These are phyloP conservation scores for Empis stercorea DNA, from an alignment of 2,888 invertebrate species.

Conservation along the genomic window DNA sequence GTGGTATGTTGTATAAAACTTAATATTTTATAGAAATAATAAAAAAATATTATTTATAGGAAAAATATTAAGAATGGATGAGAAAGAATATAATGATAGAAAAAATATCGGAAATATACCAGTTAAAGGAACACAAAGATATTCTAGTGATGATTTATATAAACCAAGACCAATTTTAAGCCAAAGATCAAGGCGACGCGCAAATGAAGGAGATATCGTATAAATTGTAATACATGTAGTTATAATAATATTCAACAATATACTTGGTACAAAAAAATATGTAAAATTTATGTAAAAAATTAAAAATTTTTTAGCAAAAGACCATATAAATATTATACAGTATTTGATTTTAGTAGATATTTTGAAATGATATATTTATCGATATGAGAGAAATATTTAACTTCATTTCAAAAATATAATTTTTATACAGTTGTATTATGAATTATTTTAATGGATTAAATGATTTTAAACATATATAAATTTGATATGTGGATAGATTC, in stretches of 20 bases:
- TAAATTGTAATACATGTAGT: neutral
- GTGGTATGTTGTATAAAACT: constrained; percentile 13
- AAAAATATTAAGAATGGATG: neutral
- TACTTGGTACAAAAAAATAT: neutral
- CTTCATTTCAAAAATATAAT: too few relatives aligned
- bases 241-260: neutral
- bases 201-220: constrained; percentile 21
- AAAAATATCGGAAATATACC: constrained; percentile 1
- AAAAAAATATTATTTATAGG: too few relatives aligned
- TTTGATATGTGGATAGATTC: too few relatives aligned
- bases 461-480: too few relatives aligned
- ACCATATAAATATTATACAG: too few relatives aligned
- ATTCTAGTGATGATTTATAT: constrained; percentile 56
- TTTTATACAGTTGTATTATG: too few relatives aligned
- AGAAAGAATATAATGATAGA: constrained; percentile 6
- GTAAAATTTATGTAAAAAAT: too few relatives aligned
- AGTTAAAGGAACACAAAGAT: constrained; percentile 38
- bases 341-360: too few relatives aligned
- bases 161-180: constrained; percentile 51
- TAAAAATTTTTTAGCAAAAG: too few relatives aligned
- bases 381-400: too few relatives aligned
- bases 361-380: too few relatives aligned
- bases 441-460: too few relatives aligned
- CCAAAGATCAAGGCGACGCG: constrained; percentile 40
- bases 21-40: neutral